Percentiles rank a stretch among this genome's conserved stretches.
These are phyloP conservation scores for Carcharodon carcharias DNA, from an alignment of 2,797 vertebrate genomes.

Conservation along the genomic window DNA sequence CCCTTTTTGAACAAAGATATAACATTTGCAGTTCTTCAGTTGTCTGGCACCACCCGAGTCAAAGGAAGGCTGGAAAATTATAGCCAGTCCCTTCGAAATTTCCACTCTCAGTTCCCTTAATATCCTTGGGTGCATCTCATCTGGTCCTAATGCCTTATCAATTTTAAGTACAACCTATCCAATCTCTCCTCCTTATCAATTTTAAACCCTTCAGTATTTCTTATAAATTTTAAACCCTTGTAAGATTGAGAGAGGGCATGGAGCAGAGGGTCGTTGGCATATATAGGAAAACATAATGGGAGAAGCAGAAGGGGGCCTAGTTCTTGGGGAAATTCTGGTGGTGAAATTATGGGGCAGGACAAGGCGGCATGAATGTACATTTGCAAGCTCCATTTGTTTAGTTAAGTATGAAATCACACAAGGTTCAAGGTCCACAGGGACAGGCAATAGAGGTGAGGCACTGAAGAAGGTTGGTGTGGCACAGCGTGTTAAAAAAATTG, in stretches of 20 bases:
- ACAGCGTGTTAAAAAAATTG: not conserved
- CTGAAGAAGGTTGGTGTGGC: too few relatives aligned
- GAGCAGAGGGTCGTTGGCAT: not conserved
- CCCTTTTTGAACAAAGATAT: not conserved
- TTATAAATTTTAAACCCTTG: too few relatives aligned
- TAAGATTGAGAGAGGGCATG: not conserved
- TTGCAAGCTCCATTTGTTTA: not conserved
- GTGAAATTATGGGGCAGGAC: not conserved
- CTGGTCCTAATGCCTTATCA: too few relatives aligned
- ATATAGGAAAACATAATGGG: not conserved
- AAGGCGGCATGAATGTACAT: not conserved
- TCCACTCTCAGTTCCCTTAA: too few relatives aligned
- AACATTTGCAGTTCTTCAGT: not conserved
- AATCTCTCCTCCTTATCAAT: too few relatives aligned
- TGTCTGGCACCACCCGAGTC: not conserved
- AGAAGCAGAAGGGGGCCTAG: not conserved
- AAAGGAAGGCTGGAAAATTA: not conserved
- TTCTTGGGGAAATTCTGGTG: not conserved
- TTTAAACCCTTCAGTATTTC: too few relatives aligned
- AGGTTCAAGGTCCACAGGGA: not conserved
- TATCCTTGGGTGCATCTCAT: too few relatives aligned
- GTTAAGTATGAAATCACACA: not conserved
- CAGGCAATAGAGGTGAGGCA: not conserved
- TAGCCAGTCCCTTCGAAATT: not conserved
- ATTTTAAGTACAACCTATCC: too few relatives aligned